Evolutionary conservation across 2,797 vertebrate genomes (phyloP).

Genomic region (Eulemur coronatus): DNA sequence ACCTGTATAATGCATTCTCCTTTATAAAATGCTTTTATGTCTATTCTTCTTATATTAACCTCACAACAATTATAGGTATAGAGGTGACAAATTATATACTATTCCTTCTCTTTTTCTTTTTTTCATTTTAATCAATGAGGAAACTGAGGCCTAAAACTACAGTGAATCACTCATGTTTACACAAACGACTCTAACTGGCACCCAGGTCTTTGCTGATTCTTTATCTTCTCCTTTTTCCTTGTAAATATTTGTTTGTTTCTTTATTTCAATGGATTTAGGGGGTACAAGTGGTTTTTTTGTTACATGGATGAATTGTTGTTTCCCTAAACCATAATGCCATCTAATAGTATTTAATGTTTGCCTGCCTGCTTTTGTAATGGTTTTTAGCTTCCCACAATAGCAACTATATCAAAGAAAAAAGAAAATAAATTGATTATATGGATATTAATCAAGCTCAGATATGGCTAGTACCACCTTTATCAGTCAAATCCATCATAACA

Average conservation of each 20-base stretch:
- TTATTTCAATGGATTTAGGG: neutral
- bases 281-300: neutral
- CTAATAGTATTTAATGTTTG: neutral
- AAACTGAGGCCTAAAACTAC: neutral
- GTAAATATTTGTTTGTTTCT: neutral
- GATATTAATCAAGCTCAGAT: neutral
- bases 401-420: neutral
- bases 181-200: neutral
- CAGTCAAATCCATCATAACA: neutral
- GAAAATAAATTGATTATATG: neutral
- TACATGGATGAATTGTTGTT: neutral
- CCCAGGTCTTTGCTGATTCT: neutral
- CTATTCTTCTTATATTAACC: neutral
- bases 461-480: neutral
- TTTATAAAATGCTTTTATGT: neutral
- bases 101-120: neutral
- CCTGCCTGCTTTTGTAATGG: neutral
- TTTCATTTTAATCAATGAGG: neutral
- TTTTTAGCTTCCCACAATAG: neutral
- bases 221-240: neutral
- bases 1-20: neutral
- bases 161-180: neutral
- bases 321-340: neutral
- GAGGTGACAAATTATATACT: neutral
- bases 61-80: neutral